Evolutionary conservation across 2,888 invertebrate genomes (phyloP), one percentile per base, ranked within the genome.

Genomic region (Bimastos eiseni): DNA sequence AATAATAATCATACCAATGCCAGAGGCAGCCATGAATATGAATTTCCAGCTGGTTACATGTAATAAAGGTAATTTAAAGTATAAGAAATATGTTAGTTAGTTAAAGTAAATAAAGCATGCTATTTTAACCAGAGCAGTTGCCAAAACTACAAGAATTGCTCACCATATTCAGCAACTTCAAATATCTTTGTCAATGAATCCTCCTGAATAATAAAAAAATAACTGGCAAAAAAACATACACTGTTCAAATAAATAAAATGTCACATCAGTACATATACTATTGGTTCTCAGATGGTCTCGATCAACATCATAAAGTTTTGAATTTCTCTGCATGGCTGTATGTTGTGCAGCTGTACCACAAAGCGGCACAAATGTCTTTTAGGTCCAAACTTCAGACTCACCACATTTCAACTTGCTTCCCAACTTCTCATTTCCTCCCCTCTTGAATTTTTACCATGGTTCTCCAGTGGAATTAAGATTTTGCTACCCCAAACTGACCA

Each of bases 81-180:
- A 70, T n/a, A 13, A 70, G 70, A 49, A 44, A 44, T n/a, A n/a
- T n/a, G n/a, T 70, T 70, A 70, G 30, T 30, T 70, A 70, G 70
- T 70, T 70, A 30, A 70, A 13, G n/a, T 70, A 70, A n/a, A n/a
- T 1, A 70, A 70, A 8, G n/a, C n/a, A n/a, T 15, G 70, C n/a
- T 70, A 70, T 19, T 70, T 70, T n/a, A 70, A 70, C 70, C 30
- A n/a, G 30, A 70, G 70, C 70, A 70, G n/a, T 3, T 11, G 11
- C 70, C 30, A 55, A 49, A 30, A 55, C 55, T 30, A 44, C 3
- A 44, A 44, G 30, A 55, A 70, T 13, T 11, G 70, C 34, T 86
- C 17, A 86, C 86, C 86, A 30, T 86, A 86, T 36, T 86, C 86
- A 37, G 86, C 86, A 86, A 86, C 37, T 24, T 86, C 36, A 37